Base-by-base conservation (phyloP, 1,140 invertebrate species). In the Yoshiicerus persimilis region DNA sequence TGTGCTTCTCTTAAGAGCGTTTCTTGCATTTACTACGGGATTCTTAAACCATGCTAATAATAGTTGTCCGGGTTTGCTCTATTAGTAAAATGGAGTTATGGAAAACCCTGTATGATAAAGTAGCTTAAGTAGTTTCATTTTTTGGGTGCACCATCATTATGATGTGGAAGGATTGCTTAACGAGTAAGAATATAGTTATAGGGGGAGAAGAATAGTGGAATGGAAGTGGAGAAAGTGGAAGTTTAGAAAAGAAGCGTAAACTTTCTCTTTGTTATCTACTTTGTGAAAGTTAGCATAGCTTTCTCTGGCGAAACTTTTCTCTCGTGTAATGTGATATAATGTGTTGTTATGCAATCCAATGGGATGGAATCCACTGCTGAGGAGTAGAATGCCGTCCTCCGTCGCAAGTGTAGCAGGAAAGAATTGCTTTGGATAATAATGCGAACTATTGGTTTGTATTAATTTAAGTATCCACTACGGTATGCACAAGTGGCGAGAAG, bases 241-340 rank as follows among this genome's bases (percentile, higher is more conserved):
- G 9, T 70, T 16, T 30, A 70, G 66, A 80, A 80, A 23, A 36
- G 30, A 80, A 36, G 13, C 13, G 32, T 77, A 77, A 70, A 70
- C 32, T 80, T 80, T 80, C 32, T 38, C 32, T 80, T 80, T 80
- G 75, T 80, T 80, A 80, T 80, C 75, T 80, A 80, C 32, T 80
- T 36, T 80, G 75, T 23, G 16, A 77, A 80, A 80, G 32, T 34
- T 80, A 80, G 30, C 27, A 34, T 36, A 23, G 34, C 32, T 75
- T 64, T 64, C n/a, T n/a, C 10, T 11, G 2, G 10, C 16, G 32
- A 80, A 80, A 80, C 27, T 80, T 80, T 80, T 38, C 20, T 34
- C 70, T 8, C 11, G 16, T 36, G 11, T 77, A 70, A 30, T 70
- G 64, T 27, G 64, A 27, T 70, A 56, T 39, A 39, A 39, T 39